Conservation (phyloP, 2,113 vertebrate species). For the Carassius gibelio region DNA sequence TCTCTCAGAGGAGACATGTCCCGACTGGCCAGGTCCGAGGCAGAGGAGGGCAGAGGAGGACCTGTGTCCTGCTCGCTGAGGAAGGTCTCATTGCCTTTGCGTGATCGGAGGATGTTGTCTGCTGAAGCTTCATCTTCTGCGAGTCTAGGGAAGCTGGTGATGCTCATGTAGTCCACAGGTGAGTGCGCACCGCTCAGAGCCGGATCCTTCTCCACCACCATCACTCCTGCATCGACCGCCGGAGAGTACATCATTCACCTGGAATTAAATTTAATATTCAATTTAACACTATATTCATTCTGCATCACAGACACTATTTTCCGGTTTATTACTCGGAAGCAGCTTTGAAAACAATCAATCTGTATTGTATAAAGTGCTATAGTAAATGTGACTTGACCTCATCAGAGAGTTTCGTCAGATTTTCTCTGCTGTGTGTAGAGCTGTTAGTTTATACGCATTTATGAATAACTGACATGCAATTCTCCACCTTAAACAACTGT, state of each 20-base stretch:
- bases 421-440: not conserved
- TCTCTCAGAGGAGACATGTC: constrained; percentile 85
- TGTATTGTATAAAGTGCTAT: too few relatives aligned
- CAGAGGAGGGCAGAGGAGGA: constrained; percentile 86
- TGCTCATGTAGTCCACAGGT: constrained; percentile 99
- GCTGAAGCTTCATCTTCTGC: constrained; percentile 87
- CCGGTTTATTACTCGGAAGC: too few relatives aligned
- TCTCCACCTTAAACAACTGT: not conserved
- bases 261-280: not conserved
- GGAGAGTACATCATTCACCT: constrained; percentile 66
- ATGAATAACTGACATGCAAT: not conserved
- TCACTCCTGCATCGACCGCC: constrained; percentile 62
- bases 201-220: constrained; percentile 74
- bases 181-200: constrained; percentile 81
- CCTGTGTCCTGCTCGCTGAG: constrained; percentile 92
- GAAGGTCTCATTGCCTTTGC: constrained; percentile 88
- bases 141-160: constrained; percentile 95
- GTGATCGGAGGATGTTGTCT: constrained; percentile 78
- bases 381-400: too few relatives aligned
- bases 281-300: too few relatives aligned
- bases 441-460: not conserved
- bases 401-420: not conserved
- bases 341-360: too few relatives aligned
- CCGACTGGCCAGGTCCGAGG: constrained; percentile 90
- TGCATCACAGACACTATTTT: too few relatives aligned